phyloP scores from a whole-genome alignment of 2,888 invertebrate species.

The Brachynemurus nebulosus region DNA sequence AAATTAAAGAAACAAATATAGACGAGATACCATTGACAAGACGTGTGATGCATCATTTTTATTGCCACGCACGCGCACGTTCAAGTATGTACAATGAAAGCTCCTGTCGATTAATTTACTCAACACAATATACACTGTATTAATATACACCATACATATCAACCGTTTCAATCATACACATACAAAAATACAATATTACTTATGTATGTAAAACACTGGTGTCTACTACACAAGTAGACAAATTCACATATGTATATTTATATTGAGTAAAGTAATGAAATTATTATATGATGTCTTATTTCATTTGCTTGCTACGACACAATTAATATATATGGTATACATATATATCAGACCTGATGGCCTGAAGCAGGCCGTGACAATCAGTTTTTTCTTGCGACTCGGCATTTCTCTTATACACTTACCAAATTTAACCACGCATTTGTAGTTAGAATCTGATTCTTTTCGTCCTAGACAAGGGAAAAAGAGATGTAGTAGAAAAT shows the following conservation, averaged over 20 bases:
- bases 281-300: no score
- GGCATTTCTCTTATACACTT: slow-evolving; percentile 44
- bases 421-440: slow-evolving; percentile 98
- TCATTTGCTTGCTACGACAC: no score
- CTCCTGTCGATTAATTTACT: background rate
- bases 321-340: no score
- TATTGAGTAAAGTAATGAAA: no score
- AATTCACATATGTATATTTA: no score
- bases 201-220: no score
- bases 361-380: slow-evolving; percentile 3
- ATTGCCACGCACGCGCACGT: background rate
- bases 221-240: no score
- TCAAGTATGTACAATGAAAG: background rate
- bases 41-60: background rate
- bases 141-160: no score
- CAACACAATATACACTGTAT: no score
- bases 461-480: slow-evolving; percentile 79
- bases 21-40: background rate
- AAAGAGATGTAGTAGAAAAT: no score
- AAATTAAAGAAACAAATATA: background rate
- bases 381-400: background rate
- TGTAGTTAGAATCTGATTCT: slow-evolving; percentile 96
- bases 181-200: no score
- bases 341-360: background rate
- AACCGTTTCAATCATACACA: no score